A percentile compares a stretch with the other conserved stretches of the same genome.
These are phyloP conservation scores for Xestia ashworthii DNA, from an alignment of 2,888 invertebrate genomes.

Conservation along the genomic window DNA sequence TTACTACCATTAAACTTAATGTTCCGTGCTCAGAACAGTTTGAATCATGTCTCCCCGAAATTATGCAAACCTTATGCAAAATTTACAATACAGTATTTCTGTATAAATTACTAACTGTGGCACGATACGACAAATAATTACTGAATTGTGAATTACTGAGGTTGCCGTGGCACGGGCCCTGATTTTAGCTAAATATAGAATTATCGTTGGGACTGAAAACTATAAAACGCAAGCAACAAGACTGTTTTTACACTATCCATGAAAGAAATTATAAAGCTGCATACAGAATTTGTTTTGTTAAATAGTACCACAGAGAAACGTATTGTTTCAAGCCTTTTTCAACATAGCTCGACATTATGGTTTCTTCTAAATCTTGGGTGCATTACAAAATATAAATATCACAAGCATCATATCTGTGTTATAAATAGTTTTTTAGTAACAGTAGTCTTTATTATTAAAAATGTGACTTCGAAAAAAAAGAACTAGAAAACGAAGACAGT, in stretches of 20 bases:
- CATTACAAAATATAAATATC: neutral
- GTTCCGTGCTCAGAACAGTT: conserved; percentile 81
- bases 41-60: conserved; percentile 68
- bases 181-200: conserved; percentile 29
- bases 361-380: neutral
- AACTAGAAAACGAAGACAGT: too few species aligned
- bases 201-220: conserved; percentile 6
- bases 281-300: conserved; percentile 3
- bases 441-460: neutral
- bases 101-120: conserved; percentile 64
- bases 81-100: conserved; percentile 65
- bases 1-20: conserved; percentile 80
- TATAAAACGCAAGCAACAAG: conserved; percentile 30
- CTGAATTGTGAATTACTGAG: conserved; percentile 37
- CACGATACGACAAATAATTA: conserved; percentile 59
- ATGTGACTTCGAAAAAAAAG: too few species aligned
- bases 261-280: conserved; percentile 32
- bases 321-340: neutral
- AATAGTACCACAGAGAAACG: neutral
- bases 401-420: neutral
- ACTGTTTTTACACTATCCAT: conserved; percentile 12
- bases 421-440: neutral
- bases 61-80: conserved; percentile 74
- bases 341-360: neutral
- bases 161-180: conserved; percentile 2